These are phyloP conservation scores for Coleophora flavipennella DNA, from an alignment of 2,888 invertebrate genomes.

Conservation along the genomic window DNA sequence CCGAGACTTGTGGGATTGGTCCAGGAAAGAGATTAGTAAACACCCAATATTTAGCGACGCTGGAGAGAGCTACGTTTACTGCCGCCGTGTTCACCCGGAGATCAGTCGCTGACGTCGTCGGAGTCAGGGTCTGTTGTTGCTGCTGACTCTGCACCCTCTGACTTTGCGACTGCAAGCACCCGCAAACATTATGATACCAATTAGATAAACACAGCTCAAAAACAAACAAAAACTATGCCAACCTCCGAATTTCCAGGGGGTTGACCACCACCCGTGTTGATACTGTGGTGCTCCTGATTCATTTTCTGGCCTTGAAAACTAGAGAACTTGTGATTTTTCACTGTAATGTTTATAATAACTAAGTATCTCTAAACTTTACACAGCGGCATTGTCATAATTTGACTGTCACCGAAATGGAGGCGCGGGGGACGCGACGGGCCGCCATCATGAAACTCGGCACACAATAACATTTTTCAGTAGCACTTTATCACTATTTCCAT, in stretches of 20 bases:
- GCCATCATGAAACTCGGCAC: conserved; percentile 74
- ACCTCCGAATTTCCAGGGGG: conserved; percentile 72
- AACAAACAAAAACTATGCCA: conserved; percentile 32
- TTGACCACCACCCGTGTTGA: conserved; percentile 75
- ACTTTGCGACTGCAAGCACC: conserved; percentile 48
- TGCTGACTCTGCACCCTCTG: conserved; percentile 50
- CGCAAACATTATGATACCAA: conserved; percentile 23
- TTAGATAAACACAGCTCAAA: conserved; percentile 22
- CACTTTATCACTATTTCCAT: conserved; percentile 17
- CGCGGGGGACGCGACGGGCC: conserved; percentile 79
- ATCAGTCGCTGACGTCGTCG: conserved; percentile 75
- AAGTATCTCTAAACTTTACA: conserved; percentile 57
- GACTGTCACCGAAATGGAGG: conserved; percentile 77
- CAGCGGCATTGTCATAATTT: conserved; percentile 70
- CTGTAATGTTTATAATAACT: conserved; percentile 50
- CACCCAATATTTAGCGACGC: conserved; percentile 88
- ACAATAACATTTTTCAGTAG: conserved; percentile 63
- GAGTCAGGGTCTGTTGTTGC: conserved; percentile 31
- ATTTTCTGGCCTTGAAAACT: conserved; percentile 45
- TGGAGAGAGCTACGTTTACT: conserved; percentile 80
- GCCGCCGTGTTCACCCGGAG: conserved; percentile 76
- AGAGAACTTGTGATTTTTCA: conserved; percentile 29
- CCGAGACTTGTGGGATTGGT: conserved; percentile 82
- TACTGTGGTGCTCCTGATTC: conserved; percentile 68
- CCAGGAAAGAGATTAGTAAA: conserved; percentile 86